phyloP scores from a whole-genome alignment of 2,888 invertebrate species.

The Athalia rosae region DNA sequence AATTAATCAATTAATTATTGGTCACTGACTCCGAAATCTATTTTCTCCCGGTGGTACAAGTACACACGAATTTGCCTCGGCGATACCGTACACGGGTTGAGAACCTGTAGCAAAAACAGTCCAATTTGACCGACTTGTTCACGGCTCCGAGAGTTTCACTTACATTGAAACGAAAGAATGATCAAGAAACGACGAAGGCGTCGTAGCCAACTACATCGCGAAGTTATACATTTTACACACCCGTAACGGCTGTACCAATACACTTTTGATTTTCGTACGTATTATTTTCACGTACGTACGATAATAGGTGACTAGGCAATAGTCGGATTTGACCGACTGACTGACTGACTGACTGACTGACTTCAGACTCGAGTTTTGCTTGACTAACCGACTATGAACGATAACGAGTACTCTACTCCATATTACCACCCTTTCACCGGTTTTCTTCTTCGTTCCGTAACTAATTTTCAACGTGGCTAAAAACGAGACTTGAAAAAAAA shows the following conservation, averaged over 20 bases:
- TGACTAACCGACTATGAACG: not conserved
- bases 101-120: conserved; percentile 52
- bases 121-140: conserved; percentile 59
- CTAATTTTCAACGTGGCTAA: not conserved
- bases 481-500: not conserved
- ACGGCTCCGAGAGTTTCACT: conserved; percentile 54
- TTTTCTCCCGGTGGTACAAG: not conserved
- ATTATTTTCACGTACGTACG: no score
- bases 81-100: conserved; percentile 40
- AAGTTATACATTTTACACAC: no score
- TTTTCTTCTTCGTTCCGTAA: not conserved
- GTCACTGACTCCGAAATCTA: no score
- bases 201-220: no score
- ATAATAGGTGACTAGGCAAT: not conserved
- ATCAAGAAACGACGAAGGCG: no score
- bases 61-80: not conserved
- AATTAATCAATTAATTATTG: no score
- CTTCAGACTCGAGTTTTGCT: not conserved
- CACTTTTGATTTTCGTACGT: no score
- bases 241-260: no score
- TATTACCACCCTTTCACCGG: not conserved
- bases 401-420: not conserved
- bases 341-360: conserved; percentile 13
- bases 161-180: not conserved
- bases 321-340: conserved; percentile 15